A percentile compares a stretch with the other conserved stretches of the same genome.
These are phyloP conservation scores for Oostethus manadensis DNA, from an alignment of 2,113 vertebrate species.

Conservation along the genomic window DNA sequence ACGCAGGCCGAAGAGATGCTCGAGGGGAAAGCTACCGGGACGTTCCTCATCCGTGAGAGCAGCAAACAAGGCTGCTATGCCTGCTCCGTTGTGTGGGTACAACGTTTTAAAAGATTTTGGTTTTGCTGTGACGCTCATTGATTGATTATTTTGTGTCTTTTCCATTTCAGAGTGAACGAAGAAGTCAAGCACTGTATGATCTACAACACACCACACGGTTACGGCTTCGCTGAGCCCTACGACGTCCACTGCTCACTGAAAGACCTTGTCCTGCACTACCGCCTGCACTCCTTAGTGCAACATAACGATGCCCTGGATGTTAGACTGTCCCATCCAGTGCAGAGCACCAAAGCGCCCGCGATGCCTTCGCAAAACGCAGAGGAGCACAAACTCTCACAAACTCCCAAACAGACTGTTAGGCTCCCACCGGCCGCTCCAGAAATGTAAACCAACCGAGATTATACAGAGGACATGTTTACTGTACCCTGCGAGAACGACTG, in stretches of 20 bases:
- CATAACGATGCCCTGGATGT: slow-evolving; percentile 95
- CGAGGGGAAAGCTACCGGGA: slow-evolving; percentile 84
- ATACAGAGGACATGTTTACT: slow-evolving; percentile 54
- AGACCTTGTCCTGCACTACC: slow-evolving; percentile 95
- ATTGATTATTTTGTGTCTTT: neutral
- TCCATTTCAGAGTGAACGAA: slow-evolving; percentile 79
- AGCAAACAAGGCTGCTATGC: slow-evolving; percentile 95
- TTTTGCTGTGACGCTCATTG: neutral
- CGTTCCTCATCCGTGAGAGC: slow-evolving; percentile 94
- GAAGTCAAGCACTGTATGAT: slow-evolving; percentile 97
- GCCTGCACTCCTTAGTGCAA: slow-evolving; percentile 89
- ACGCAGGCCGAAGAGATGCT: slow-evolving; percentile 92
- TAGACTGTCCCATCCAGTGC: slow-evolving; percentile 87
- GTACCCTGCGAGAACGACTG: slow-evolving; percentile 57
- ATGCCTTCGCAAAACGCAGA: slow-evolving; percentile 68
- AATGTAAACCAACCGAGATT: slow-evolving; percentile 49
- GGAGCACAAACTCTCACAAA: slow-evolving; percentile 75
- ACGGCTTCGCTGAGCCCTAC: slow-evolving; percentile 92
- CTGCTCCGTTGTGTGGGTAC: slow-evolving; percentile 96
- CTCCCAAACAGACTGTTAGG: slow-evolving; percentile 60
- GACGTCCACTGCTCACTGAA: slow-evolving; percentile 89
- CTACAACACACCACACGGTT: slow-evolving; percentile 90
- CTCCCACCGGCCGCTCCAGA: slow-evolving; percentile 63
- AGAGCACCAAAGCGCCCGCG: slow-evolving; percentile 80
- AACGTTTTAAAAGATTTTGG: neutral